Percentiles rank a stretch among this genome's conserved stretches.
phyloP scores from a whole-genome alignment of 1,140 invertebrate genomes.

The Monomorium pharaonis region DNA sequence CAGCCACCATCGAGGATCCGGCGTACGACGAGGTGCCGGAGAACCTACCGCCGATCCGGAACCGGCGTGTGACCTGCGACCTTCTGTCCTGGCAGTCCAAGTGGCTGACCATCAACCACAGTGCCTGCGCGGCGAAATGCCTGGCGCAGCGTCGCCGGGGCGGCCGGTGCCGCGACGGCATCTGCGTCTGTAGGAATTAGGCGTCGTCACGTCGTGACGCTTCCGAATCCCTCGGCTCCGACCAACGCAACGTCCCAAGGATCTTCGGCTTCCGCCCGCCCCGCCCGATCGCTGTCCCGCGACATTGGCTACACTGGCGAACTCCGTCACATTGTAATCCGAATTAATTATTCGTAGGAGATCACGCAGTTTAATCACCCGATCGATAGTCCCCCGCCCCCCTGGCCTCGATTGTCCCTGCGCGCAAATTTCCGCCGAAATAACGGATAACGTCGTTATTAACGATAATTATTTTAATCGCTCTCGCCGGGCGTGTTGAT shows the following conservation, averaged over 20 bases:
- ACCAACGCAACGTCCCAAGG: neutral
- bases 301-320: neutral
- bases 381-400: neutral
- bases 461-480: conserved; percentile 12
- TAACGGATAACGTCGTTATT: neutral
- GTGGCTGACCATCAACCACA: conserved; percentile 67
- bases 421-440: conserved; percentile 1
- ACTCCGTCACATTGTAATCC: neutral
- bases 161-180: conserved; percentile 70
- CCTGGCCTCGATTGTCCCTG: conserved; percentile 1
- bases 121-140: conserved; percentile 74
- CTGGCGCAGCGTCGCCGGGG: conserved; percentile 65
- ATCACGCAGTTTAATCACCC: conserved; percentile 2
- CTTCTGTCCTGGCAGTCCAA: conserved; percentile 69
- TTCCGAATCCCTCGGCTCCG: neutral
- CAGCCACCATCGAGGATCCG: neutral
- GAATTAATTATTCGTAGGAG: conserved; percentile 26
- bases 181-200: conserved; percentile 69
- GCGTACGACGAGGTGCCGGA: neutral
- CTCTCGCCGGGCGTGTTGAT: neutral
- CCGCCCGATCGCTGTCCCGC: neutral
- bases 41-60: neutral
- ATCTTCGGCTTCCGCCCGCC: neutral
- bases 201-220: neutral
- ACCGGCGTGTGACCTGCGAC: conserved; percentile 69